Conservation (phyloP, 2,113 vertebrate species). For the Upupa epops region DNA sequence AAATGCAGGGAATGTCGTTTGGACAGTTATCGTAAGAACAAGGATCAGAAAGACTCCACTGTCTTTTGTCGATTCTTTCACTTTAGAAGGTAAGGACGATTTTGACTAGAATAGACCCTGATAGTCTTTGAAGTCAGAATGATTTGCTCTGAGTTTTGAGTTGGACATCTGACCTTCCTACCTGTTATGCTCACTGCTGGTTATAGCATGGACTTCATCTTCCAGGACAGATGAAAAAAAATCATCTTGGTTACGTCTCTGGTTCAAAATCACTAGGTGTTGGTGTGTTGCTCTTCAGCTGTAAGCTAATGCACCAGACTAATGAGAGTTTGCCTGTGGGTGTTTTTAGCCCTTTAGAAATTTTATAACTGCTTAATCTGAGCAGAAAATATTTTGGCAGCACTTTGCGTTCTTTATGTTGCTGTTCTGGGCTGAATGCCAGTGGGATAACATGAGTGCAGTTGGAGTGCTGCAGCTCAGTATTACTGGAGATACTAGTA, state of each 20-base stretch:
- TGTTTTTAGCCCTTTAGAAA: neutral
- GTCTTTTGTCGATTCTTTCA: conserved; percentile 85
- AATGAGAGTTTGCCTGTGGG: neutral
- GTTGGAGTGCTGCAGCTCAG: neutral
- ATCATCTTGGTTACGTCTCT: neutral
- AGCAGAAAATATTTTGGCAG: conserved; percentile 36
- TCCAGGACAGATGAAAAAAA: neutral
- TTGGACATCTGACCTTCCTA: neutral
- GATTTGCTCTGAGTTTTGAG: accelerated
- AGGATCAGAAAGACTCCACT: conserved; percentile 76
- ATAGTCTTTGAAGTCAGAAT: neutral
- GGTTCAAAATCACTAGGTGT: neutral
- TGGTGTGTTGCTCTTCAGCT: neutral
- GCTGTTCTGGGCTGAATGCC: neutral
- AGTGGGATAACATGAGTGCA: neutral
- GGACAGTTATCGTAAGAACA: conserved; percentile 79
- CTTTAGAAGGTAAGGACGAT: conserved; percentile 72
- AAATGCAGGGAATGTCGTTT: conserved; percentile 81
- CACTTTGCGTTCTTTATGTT: neutral
- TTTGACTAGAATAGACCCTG: accelerated
- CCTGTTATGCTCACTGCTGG: neutral
- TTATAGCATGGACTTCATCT: neutral
- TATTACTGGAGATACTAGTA: neutral
- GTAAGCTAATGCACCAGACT: neutral
- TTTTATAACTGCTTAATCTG: neutral